phyloP scores from a whole-genome alignment of 92 coral and sea anemone genomes.

The Muricea muricata region DNA sequence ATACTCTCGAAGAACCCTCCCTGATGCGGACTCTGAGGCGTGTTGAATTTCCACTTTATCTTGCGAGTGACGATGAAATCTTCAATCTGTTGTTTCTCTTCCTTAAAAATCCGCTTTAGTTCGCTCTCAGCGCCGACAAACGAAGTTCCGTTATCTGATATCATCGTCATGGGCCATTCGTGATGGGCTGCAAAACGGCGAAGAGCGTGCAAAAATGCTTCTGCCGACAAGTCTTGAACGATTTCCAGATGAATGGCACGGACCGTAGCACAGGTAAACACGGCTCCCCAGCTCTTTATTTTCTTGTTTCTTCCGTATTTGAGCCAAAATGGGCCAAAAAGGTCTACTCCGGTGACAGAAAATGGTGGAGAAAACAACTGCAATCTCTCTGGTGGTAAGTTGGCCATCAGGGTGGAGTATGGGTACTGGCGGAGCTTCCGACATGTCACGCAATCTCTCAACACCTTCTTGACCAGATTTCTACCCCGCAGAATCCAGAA shows the following conservation, averaged over 20 bases:
- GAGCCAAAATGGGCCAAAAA: slow-evolving; percentile 52
- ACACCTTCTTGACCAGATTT: slow-evolving; percentile 26
- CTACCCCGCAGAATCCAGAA: slow-evolving; percentile 43
- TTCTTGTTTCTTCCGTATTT: slow-evolving; percentile 29
- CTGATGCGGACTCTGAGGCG: no score
- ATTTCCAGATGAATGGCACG: slow-evolving; percentile 52
- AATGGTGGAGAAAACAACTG: slow-evolving; percentile 54
- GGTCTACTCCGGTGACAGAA: slow-evolving; percentile 50
- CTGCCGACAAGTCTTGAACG: no score
- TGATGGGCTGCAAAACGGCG: slow-evolving; percentile 48
- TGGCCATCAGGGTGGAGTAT: slow-evolving; percentile 42
- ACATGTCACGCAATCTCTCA: slow-evolving; percentile 30
- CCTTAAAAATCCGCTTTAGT: no score
- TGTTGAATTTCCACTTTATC: no score
- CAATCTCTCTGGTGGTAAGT: slow-evolving; percentile 49
- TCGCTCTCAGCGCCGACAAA: slow-evolving; percentile 53
- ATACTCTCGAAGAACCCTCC: no score
- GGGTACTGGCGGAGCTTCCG: slow-evolving; percentile 57
- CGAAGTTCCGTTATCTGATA: slow-evolving; percentile 40
- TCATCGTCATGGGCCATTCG: slow-evolving; percentile 36
- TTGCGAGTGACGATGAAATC: no score
- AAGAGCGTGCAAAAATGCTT: slow-evolving; percentile 38
- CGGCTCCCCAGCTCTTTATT: slow-evolving; percentile 23
- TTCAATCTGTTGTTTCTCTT: no score
- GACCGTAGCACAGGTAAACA: slow-evolving; percentile 53